A percentile compares a stretch with the other conserved stretches of the same genome.
These are phyloP conservation scores for Sebastes itinus DNA, from an alignment of 2,797 vertebrate genomes.

Conservation along the genomic window DNA sequence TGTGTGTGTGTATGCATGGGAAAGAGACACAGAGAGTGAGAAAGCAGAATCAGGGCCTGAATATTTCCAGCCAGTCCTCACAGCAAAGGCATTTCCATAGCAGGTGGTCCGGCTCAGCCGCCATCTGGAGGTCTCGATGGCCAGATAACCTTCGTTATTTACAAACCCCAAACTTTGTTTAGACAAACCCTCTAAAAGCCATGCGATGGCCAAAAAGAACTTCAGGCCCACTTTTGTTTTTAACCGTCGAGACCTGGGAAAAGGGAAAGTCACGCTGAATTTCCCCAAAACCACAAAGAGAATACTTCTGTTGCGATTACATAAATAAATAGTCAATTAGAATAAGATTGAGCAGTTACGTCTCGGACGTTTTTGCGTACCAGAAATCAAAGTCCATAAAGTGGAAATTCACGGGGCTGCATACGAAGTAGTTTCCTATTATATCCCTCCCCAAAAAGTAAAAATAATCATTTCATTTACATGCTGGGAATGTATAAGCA, in stretches of 20 bases:
- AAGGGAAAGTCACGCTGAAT: conserved; percentile 68
- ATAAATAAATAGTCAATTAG: conserved; percentile 80
- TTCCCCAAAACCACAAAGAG: conserved; percentile 71
- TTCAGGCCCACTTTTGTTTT: conserved; percentile 70
- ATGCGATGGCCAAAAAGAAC: conserved; percentile 74
- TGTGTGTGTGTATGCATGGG: conserved; percentile 30
- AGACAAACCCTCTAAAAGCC: conserved; percentile 83
- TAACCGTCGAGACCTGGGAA: conserved; percentile 74
- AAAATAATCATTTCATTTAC: conserved; percentile 72
- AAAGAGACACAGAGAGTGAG: conserved; percentile 35
- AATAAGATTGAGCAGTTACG: conserved; percentile 65
- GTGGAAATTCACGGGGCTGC: conserved; percentile 61
- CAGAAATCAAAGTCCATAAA: conserved; percentile 67
- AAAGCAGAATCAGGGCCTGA: conserved; percentile 31
- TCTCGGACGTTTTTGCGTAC: conserved; percentile 61
- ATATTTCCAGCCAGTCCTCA: conserved; percentile 60
- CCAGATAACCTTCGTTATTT: conserved; percentile 85
- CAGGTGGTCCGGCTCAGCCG: conserved; percentile 83
- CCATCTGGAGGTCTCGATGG: conserved; percentile 83
- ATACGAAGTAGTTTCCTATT: conserved; percentile 56
- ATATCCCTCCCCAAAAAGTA: conserved; percentile 35
- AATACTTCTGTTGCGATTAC: conserved; percentile 62
- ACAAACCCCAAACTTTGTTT: conserved; percentile 85
- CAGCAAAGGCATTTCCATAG: conserved; percentile 78
- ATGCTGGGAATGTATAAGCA: conserved; percentile 43